phyloP scores from a whole-genome alignment of 2,113 vertebrate genomes.

The Serinus canaria region DNA sequence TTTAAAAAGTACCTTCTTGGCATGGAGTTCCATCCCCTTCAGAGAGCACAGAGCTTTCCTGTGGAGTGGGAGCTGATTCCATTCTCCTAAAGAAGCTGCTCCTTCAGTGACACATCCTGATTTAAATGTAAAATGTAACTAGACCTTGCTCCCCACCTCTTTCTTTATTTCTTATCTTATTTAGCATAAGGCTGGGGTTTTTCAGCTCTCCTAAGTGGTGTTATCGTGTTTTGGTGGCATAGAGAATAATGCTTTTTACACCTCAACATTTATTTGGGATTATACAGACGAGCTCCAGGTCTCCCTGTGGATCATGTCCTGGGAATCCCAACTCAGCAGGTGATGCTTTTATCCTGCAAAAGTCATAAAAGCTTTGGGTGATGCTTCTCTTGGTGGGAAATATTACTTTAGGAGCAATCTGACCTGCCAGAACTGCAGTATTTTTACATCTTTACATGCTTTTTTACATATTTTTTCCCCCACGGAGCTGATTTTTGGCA shows the following conservation, averaged over 20 bases:
- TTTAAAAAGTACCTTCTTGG: neutral
- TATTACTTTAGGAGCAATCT: neutral
- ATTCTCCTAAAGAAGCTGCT: neutral
- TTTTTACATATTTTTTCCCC: neutral
- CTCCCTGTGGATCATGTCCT: neutral
- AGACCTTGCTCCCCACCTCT: neutral
- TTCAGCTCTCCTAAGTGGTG: neutral
- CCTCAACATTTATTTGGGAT: neutral
- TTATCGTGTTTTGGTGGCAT: neutral
- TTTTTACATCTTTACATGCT: neutral
- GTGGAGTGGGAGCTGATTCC: neutral
- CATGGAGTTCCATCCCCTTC: neutral
- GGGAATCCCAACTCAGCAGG: neutral
- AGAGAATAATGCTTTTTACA: neutral
- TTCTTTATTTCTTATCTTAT: neutral
- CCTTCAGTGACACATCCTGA: neutral
- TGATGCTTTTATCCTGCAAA: neutral
- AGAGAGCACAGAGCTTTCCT: neutral
- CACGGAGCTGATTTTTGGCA: neutral
- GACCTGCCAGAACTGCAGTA: neutral
- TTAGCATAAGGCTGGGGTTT: neutral
- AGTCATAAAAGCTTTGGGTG: fast-evolving
- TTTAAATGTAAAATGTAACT: neutral
- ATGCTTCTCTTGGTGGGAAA: neutral
- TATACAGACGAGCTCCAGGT: neutral